A percentile compares a stretch with the other conserved stretches of the same genome.
phyloP scores from a whole-genome alignment of 2,888 invertebrate genomes.

The Eubasilissa splendida region DNA sequence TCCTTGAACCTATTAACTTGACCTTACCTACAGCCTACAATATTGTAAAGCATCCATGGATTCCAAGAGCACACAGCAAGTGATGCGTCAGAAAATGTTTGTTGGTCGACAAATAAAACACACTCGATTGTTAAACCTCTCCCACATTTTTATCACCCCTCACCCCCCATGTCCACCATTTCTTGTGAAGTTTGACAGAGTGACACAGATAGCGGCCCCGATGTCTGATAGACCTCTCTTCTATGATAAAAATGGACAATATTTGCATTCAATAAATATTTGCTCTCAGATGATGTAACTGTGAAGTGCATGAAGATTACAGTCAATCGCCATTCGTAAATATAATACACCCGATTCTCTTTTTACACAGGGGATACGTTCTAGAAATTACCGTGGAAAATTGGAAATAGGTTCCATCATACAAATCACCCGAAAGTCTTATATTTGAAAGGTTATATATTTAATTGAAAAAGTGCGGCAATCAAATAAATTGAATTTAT shows the following conservation, averaged over 20 bases:
- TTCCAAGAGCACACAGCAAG: neutral
- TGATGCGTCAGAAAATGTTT: conserved; percentile 7
- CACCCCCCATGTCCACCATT: neutral
- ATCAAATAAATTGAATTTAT: too few relatives aligned
- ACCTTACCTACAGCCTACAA: neutral
- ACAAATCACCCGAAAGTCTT: too few relatives aligned
- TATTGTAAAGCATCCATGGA: neutral
- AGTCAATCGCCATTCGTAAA: conserved; percentile 5
- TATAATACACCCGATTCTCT: too few relatives aligned
- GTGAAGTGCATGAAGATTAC: conserved; percentile 35
- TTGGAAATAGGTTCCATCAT: too few relatives aligned
- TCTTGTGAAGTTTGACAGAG: neutral
- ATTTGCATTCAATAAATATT: conserved; percentile 55
- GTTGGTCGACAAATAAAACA: neutral
- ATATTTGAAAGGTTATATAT: too few relatives aligned
- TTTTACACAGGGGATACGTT: too few relatives aligned
- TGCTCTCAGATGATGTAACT: conserved; percentile 34
- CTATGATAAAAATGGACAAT: conserved; percentile 33
- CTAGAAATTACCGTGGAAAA: too few relatives aligned
- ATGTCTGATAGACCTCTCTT: conserved; percentile 9
- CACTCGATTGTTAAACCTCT: neutral
- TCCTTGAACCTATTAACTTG: neutral
- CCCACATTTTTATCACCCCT: conserved; percentile 4
- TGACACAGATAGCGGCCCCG: neutral
- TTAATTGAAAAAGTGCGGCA: too few relatives aligned